Conservation (phyloP, 2,113 vertebrate species). For the Todiramphus chloris region DNA sequence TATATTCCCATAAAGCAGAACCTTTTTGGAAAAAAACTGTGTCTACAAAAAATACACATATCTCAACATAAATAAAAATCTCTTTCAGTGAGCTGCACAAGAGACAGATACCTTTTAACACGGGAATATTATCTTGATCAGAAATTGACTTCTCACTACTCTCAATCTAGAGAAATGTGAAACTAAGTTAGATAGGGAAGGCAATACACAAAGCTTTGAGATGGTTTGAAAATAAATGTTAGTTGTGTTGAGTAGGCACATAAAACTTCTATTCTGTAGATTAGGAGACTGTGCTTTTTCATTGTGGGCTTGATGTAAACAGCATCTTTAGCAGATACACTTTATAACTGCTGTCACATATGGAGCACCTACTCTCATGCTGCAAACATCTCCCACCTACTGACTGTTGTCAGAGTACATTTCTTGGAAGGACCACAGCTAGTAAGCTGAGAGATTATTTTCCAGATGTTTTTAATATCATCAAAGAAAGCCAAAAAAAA, state of each 20-base stretch:
- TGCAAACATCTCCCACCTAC: neutral
- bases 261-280: neutral
- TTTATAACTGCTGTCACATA: neutral
- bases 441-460: neutral
- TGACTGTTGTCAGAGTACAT: neutral
- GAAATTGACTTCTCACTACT: neutral
- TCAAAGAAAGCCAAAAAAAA: constrained; percentile 34
- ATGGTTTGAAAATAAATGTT: neutral
- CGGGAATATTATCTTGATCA: neutral
- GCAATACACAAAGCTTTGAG: neutral
- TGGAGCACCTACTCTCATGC: neutral
- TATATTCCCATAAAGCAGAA: neutral
- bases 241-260: neutral
- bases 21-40: neutral
- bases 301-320: neutral
- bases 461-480: constrained; percentile 44
- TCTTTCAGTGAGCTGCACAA: neutral
- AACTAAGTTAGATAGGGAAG: neutral
- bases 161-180: neutral
- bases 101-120: neutral
- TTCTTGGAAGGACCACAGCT: constrained; percentile 13
- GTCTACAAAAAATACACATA: neutral
- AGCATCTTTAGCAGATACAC: neutral
- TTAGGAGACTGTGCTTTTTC: neutral
- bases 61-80: neutral